phyloP scores from a whole-genome alignment of 2,797 vertebrate genomes.

The Etheostoma nigrum region DNA sequence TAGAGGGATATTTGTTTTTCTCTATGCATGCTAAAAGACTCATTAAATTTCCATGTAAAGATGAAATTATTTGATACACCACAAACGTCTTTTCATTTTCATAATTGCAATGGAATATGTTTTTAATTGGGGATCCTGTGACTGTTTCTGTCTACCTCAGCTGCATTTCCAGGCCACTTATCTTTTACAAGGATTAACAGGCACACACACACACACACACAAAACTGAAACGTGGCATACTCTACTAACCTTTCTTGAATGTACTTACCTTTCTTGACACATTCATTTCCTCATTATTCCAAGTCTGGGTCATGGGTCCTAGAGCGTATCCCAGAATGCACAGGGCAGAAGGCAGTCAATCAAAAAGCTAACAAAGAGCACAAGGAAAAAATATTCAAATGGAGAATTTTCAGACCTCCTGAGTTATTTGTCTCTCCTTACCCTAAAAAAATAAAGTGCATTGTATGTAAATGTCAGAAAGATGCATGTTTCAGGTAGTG shows the following conservation, averaged over 20 bases:
- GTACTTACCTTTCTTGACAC: background rate
- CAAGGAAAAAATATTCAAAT: conserved; percentile 12
- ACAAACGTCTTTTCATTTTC: conserved; percentile 81
- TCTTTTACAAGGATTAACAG: background rate
- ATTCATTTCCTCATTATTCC: conserved; percentile 32
- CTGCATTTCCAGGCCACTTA: conserved; percentile 31
- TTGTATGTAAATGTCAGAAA: background rate
- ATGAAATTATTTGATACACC: conserved; percentile 83
- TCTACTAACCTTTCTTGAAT: conserved; percentile 18
- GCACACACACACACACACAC: background rate
- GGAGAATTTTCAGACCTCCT: background rate
- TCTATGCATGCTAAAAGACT: conserved; percentile 82
- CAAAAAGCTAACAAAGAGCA: conserved; percentile 28
- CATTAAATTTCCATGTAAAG: conserved; percentile 85
- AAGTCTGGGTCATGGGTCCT: conserved; percentile 27
- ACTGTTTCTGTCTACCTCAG: conserved; percentile 48
- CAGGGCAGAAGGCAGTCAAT: conserved; percentile 40
- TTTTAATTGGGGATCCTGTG: conserved; percentile 70
- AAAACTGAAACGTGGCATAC: background rate
- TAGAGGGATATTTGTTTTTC: conserved; percentile 84
- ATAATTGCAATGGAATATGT: conserved; percentile 76
- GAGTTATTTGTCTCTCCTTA: conserved; percentile 9
- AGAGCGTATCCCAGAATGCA: conserved; percentile 50
- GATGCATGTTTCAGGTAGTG: background rate
- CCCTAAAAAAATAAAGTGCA: background rate